These are phyloP conservation scores for Microctenopoma lineatum DNA, from an alignment of 2,797 vertebrate species.

Conservation along the genomic window DNA sequence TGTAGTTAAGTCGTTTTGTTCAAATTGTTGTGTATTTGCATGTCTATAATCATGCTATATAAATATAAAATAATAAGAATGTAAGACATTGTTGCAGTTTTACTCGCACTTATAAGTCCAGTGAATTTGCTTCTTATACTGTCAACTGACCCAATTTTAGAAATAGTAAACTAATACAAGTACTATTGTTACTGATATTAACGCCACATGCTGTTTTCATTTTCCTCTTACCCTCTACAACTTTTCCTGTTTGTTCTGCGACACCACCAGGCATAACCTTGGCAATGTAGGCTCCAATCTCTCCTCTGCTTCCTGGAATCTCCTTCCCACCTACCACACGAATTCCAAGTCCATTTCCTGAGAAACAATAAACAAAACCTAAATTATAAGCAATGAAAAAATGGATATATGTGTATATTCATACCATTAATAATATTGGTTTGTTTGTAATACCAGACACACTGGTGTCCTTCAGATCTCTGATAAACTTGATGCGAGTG, in stretches of 20 bases:
- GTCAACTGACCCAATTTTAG: background rate
- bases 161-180: background rate
- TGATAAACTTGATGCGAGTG: constrained; percentile 89
- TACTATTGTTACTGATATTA: no score
- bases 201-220: background rate
- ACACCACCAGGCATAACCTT: constrained; percentile 92
- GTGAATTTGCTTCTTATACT: background rate
- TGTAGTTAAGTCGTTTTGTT: background rate
- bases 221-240: constrained; percentile 91
- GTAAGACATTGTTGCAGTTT: constrained; percentile 4
- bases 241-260: constrained; percentile 92
- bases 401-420: background rate
- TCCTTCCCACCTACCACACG: constrained; percentile 96
- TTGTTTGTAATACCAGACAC: constrained; percentile 90
- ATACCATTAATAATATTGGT: background rate
- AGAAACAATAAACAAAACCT: constrained; percentile 19
- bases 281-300: constrained; percentile 96
- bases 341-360: constrained; percentile 90
- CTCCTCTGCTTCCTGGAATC: constrained; percentile 91
- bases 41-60: constrained; percentile 59
- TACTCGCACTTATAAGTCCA: constrained; percentile 2
- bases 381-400: constrained; percentile 17
- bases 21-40: constrained; percentile 29
- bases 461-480: constrained; percentile 94
- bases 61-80: no score